Percentiles rank a stretch among this genome's conserved stretches.
These are phyloP conservation scores for Ctenoplectra terminalis DNA, from an alignment of 1,140 invertebrate genomes.

Conservation along the genomic window DNA sequence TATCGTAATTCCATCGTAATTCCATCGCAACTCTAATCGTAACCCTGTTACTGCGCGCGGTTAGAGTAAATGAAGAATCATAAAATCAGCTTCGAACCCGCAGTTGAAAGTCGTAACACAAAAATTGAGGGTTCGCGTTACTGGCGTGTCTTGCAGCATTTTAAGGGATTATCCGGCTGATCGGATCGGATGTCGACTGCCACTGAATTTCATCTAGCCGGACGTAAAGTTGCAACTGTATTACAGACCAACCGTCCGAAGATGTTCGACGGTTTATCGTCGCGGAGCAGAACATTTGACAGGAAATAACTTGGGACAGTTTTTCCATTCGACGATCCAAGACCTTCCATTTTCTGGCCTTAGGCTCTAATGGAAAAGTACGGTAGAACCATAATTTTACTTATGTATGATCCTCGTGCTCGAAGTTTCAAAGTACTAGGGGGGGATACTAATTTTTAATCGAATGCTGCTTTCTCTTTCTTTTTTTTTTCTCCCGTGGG, in stretches of 20 bases:
- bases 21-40: neutral
- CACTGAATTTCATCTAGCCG: slow-evolving; percentile 40
- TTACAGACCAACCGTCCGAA: neutral
- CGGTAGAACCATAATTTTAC: neutral
- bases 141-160: slow-evolving; percentile 34
- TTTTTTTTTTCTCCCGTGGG: neutral
- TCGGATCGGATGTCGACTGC: slow-evolving; percentile 41
- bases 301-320: slow-evolving; percentile 27
- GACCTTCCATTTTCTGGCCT: neutral
- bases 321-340: neutral
- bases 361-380: slow-evolving; percentile 43
- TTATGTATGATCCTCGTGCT: neutral
- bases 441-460: neutral
- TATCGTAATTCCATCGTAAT: slow-evolving; percentile 1
- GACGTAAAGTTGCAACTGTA: slow-evolving; percentile 26
- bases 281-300: slow-evolving; percentile 17
- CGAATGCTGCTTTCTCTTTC: no score
- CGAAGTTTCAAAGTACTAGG: neutral
- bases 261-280: slow-evolving; percentile 34
- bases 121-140: slow-evolving; percentile 37
- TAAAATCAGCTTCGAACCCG: neutral
- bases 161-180: slow-evolving; percentile 56
- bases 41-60: neutral
- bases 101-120: slow-evolving; percentile 21
- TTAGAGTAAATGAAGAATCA: neutral